A percentile compares a stretch with the other conserved stretches of the same genome.
phyloP scores from a whole-genome alignment of 2,113 vertebrate genomes.

The Thalassarche chlororhynchos region DNA sequence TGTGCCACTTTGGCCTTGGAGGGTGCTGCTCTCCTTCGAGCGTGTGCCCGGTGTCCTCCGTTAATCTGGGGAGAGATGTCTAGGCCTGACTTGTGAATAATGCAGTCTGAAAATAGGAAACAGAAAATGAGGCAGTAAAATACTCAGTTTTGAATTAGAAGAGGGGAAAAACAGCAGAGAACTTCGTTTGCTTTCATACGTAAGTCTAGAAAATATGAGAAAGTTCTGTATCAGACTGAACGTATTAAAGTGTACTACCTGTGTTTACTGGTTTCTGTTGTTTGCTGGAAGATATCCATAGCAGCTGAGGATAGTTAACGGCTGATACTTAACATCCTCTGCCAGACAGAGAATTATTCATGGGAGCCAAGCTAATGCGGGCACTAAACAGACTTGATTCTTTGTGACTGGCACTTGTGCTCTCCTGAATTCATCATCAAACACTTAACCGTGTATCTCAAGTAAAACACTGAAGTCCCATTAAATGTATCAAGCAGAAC shows the following conservation, averaged over 20 bases:
- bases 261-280: not conserved
- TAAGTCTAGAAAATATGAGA: not conserved
- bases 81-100: not conserved
- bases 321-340: not conserved
- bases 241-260: not conserved
- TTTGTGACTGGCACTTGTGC: not conserved
- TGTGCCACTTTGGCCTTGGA: not conserved
- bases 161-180: not conserved
- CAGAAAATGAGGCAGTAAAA: not conserved
- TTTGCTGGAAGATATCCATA: not conserved
- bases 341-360: not conserved
- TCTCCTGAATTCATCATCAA: not conserved
- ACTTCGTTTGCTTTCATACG: not conserved
- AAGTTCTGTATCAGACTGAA: not conserved
- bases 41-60: accelerated
- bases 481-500: not conserved
- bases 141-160: not conserved
- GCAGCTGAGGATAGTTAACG: not conserved
- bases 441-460: not conserved
- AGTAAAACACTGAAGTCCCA: not conserved
- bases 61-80: not conserved
- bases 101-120: not conserved
- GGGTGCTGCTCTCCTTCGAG: not conserved
- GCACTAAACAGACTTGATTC: not conserved
- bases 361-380: not conserved